A percentile compares a stretch with the other conserved stretches of the same genome.
phyloP scores from a whole-genome alignment of 2,888 invertebrate genomes.

The Pristionchus entomophagus region DNA sequence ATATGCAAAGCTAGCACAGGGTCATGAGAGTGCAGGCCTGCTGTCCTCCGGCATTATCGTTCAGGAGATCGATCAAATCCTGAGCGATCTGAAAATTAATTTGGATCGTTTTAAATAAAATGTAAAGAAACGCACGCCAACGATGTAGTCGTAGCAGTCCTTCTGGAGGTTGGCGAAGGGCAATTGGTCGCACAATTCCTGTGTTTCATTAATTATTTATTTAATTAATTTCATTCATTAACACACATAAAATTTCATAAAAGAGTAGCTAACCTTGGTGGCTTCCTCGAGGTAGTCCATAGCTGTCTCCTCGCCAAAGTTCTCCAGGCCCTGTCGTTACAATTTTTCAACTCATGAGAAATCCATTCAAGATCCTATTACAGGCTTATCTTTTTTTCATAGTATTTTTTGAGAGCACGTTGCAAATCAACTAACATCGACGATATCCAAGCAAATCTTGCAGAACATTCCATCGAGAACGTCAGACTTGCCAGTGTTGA shows the following conservation, averaged over 20 bases:
- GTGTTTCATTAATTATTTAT: too few species aligned
- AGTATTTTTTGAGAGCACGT: too few species aligned
- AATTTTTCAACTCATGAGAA: too few species aligned
- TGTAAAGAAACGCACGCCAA: not conserved
- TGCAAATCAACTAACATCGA: conserved; percentile 1
- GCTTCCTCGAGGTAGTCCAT: not conserved
- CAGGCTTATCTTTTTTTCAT: too few species aligned
- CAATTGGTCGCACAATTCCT: not conserved
- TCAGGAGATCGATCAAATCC: not conserved
- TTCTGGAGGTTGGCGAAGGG: conserved; percentile 10
- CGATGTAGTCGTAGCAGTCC: conserved; percentile 23
- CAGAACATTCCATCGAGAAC: conserved; percentile 17
- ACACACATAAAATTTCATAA: not conserved
- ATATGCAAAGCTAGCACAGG: not conserved
- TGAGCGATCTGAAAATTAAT: conserved; percentile 3
- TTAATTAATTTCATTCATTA: not conserved
- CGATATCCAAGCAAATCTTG: not conserved
- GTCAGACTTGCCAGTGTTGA: not conserved
- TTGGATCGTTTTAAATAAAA: too few species aligned
- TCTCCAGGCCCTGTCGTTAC: conserved; percentile 9
- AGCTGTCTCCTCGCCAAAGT: not conserved
- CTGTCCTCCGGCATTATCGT: not conserved
- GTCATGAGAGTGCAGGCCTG: not conserved
- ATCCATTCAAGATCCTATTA: not conserved
- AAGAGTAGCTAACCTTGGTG: not conserved